These are phyloP conservation scores for Thunnus maccoyii DNA, from an alignment of 2,113 vertebrate genomes.

Conservation along the genomic window DNA sequence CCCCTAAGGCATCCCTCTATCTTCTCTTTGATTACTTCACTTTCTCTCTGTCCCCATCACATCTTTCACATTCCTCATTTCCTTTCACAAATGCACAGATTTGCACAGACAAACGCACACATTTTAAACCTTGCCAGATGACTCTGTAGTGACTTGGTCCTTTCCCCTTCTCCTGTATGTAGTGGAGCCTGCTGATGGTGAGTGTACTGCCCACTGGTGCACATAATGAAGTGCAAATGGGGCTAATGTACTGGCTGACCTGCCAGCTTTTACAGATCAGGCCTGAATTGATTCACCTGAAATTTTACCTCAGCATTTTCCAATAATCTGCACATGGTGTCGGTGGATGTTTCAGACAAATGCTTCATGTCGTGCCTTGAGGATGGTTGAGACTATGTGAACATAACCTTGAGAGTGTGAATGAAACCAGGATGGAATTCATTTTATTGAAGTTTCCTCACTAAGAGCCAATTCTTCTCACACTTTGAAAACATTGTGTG, in stretches of 20 bases:
- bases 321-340: slow-evolving; percentile 59
- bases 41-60: slow-evolving; percentile 3
- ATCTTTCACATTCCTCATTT: slow-evolving; percentile 13
- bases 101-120: neutral
- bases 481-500: slow-evolving; percentile 37
- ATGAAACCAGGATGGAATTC: slow-evolving; percentile 6
- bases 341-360: slow-evolving; percentile 18
- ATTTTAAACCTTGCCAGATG: slow-evolving; percentile 9
- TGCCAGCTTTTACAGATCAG: slow-evolving; percentile 76
- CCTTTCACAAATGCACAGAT: neutral
- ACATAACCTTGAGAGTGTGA: slow-evolving; percentile 18
- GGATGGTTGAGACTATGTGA: neutral
- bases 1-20: slow-evolving; percentile 50
- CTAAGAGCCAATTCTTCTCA: neutral
- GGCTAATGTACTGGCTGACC: slow-evolving; percentile 76
- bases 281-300: slow-evolving; percentile 73
- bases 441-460: slow-evolving; percentile 30
- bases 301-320: slow-evolving; percentile 56
- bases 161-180: slow-evolving; percentile 45
- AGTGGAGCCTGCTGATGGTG: slow-evolving; percentile 54
- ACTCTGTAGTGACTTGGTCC: slow-evolving; percentile 1
- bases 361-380: slow-evolving; percentile 7
- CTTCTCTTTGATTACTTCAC: slow-evolving; percentile 42
- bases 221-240: slow-evolving; percentile 78
- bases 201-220: slow-evolving; percentile 64